These are phyloP conservation scores for Heliothis subflexa DNA, from an alignment of 1,140 invertebrate species.

Conservation along the genomic window DNA sequence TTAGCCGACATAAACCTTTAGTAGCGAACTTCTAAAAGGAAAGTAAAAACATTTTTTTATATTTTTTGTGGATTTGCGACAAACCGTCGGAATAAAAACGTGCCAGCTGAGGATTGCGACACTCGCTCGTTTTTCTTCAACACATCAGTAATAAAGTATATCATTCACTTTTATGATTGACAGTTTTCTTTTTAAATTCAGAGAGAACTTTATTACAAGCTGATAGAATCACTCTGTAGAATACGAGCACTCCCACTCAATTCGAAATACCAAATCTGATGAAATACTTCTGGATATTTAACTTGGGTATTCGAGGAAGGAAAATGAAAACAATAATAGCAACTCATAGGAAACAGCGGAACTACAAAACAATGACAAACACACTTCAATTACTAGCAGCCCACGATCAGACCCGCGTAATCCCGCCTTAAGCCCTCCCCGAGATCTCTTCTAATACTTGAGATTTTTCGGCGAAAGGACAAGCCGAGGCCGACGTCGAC, in stretches of 20 bases:
- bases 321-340: neutral
- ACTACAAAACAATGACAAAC: constrained; percentile 34
- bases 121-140: constrained; percentile 11
- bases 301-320: neutral
- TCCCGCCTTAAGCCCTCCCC: constrained; percentile 13
- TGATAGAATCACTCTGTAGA: too few species aligned
- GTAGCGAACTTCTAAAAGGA: neutral
- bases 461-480: constrained; percentile 42
- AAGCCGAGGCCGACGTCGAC: neutral
- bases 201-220: too few species aligned
- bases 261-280: too few species aligned
- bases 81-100: constrained; percentile 2
- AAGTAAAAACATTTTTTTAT: constrained; percentile 4
- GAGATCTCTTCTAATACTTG: constrained; percentile 29
- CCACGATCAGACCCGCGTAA: constrained; percentile 27
- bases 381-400: constrained; percentile 26
- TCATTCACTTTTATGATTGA: constrained; percentile 7
- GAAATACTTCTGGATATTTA: too few species aligned
- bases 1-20: neutral
- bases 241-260: too few species aligned
- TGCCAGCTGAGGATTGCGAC: neutral
- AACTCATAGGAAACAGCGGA: neutral
- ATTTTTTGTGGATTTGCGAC: neutral
- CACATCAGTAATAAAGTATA: constrained; percentile 3
- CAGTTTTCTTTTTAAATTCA: neutral